Percentiles rank a stretch among this genome's conserved stretches.
Conservation (phyloP, 2,113 vertebrate species). For the Aleadryas rufinucha region DNA sequence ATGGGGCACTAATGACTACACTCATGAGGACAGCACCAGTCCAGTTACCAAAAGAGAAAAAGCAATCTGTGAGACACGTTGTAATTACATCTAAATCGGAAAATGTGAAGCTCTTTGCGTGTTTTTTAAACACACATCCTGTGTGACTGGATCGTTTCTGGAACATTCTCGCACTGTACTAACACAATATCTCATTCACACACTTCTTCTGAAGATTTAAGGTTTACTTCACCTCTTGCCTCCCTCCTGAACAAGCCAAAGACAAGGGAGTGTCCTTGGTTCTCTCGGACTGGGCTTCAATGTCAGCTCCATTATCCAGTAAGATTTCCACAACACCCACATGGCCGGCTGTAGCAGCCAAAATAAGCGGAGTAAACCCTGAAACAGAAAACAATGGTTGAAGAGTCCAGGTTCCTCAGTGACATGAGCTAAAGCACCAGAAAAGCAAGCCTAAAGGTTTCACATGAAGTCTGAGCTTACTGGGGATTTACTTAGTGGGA, state of each 20-base stretch:
- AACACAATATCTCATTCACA: not conserved
- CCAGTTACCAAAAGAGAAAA: not conserved
- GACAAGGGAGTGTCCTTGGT: slow-evolving; percentile 99
- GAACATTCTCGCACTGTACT: not conserved
- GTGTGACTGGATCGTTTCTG: not conserved
- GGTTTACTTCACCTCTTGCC: slow-evolving; percentile 86
- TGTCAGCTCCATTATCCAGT: slow-evolving; percentile 96
- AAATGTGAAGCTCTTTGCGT: accelerated
- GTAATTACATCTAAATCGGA: accelerated
- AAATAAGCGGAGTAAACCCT: slow-evolving; percentile 97
- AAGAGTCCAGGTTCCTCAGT: not conserved
- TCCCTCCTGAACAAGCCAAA: slow-evolving; percentile 95
- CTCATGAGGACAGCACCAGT: not conserved
- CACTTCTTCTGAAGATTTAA: not conserved
- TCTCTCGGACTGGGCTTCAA: slow-evolving; percentile 98
- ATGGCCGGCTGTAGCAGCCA: slow-evolving; percentile 96
- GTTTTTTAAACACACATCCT: not conserved
- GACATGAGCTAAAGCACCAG: accelerated
- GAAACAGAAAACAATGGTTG: not conserved
- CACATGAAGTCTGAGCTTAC: accelerated
- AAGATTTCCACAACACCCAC: slow-evolving; percentile 97
- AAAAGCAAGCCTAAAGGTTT: not conserved
- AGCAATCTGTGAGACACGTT: accelerated
- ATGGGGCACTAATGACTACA: not conserved
- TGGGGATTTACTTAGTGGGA: not conserved